Evolutionary conservation across 2,113 vertebrate species (phyloP).

Genomic region (Lepus americanus): DNA sequence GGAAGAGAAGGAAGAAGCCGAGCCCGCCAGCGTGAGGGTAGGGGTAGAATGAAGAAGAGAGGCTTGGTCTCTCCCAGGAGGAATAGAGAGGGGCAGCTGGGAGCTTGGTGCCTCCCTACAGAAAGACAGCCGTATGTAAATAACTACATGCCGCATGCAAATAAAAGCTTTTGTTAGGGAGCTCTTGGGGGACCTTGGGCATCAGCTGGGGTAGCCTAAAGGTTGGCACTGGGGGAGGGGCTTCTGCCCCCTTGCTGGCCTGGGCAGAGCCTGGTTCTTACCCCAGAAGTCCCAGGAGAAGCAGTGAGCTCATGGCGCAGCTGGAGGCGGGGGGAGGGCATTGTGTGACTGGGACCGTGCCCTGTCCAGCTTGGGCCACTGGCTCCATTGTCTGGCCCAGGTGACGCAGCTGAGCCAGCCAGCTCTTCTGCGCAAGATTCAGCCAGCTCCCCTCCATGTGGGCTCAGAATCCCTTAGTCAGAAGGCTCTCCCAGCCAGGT

Average conservation of each 20-base stretch:
- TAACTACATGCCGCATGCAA: conserved; percentile 29
- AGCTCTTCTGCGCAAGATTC: conserved; percentile 1
- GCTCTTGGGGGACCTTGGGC: neutral
- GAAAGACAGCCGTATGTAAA: conserved; percentile 38
- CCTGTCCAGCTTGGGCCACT: conserved; percentile 41
- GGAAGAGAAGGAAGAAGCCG: neutral
- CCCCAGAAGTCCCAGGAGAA: conserved; percentile 58
- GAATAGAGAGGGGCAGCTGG: neutral
- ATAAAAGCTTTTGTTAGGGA: conserved; percentile 64
- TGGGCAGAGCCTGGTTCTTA: conserved; percentile 53
- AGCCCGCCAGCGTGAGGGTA: neutral
- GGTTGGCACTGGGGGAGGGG: conserved; percentile 15
- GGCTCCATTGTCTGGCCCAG: conserved; percentile 78
- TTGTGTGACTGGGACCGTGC: conserved; percentile 49
- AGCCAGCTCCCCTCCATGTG: neutral
- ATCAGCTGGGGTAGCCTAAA: neutral
- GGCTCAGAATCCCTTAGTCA: neutral
- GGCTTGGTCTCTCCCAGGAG: neutral
- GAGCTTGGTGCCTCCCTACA: neutral
- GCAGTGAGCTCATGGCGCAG: conserved; percentile 81
- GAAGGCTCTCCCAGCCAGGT: neutral
- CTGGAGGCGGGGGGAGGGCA: conserved; percentile 60
- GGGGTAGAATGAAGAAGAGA: neutral
- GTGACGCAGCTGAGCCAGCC: conserved; percentile 68
- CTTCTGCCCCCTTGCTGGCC: conserved; percentile 16